Evolutionary conservation across 2,113 vertebrate species (phyloP), one percentile per base, ranked within the genome.

Genomic region (Rallus limicola): DNA sequence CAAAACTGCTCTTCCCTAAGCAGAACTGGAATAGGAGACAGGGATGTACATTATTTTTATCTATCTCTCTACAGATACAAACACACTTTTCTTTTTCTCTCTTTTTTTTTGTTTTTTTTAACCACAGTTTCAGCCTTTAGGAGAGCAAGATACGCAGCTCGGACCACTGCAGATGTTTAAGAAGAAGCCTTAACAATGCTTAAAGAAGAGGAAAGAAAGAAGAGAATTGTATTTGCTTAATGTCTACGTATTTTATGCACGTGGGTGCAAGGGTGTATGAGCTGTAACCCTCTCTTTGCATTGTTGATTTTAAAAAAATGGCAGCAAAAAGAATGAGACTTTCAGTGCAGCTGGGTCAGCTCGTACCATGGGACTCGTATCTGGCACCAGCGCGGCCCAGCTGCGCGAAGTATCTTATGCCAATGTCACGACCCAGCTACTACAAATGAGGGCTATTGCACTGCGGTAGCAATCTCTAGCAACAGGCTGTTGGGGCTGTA

Each of bases 291-390:
- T 79, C 74, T 17, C 42, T 91, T 90, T 53, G 67, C 86, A 94
- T 58, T 90, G 81, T 76, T 83, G 67, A 81, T 65, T 52, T 13
- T 31, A 55, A 82, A 69, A 63, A 71, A 60, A 20, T 0, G 4
- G 36, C 13, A 42, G 74, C 88, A 75, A 79, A 58, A 94, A 97
- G 96, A 97, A 95, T 67, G 92, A 93, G 86, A 67, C 64, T 94
- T 95, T 97, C 72, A 95, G 94, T 52, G 72, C 95, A 96, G 97
- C 96, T 94, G 97, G 95, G 97, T 87, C 94, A 96, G 94, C 78
- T 92, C 13, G 74, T 91, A 95, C 91, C 94, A 95, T 3, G 71
- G 90, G 88, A 94, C 90, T 82, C 3, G 1, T 87, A 29, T 91
- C 65, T 89, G 95, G 95, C 89, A 92, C 78, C 46, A 88, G 86